Evolutionary conservation across 2,888 invertebrate species (phyloP), one percentile per base, ranked within the genome.

Genomic region (Caenorhabditis uteleia): DNA sequence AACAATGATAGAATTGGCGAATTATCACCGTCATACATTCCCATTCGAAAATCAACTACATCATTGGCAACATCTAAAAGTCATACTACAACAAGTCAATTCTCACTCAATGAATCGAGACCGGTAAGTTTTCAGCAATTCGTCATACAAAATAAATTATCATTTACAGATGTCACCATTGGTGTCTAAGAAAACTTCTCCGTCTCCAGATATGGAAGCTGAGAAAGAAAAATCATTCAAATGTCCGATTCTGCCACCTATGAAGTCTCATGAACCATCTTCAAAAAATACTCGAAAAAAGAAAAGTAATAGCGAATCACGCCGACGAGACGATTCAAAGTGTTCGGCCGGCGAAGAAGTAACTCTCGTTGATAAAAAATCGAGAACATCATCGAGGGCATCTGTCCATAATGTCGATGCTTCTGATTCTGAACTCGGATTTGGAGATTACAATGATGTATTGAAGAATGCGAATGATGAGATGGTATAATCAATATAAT

Each of bases 381-480:
- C 27, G 39, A 21, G 44, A 29, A 26, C 27, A 12, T 29, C 29
- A 7, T 46, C 29, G 18, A 6, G 20, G 23, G 27, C 16, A 34
- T 34, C 23, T 12, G 18, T 29, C 27, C 18, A 12, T 29, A 10
- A 29, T 40, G 16, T 25, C 25, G 40, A 26, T 20, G 7, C 31
- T 21, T 27, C 29, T n/a, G 45, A 45, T 23, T 43, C 36, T 8
- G 59, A 59, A 10, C 27, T 46, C 10, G 59, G 53, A 27, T 55
- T 61, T 14, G 61, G 61, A 27, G 50, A 61, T 10, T 61, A 48
- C 45, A 61, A 55, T 26, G 61, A 61, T n/a, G 21, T 50, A 10
- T 8, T 61, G 23, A 45, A 33, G 21, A 50, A 38, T 12, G 43
- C 61, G 3, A 48, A 49, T 2, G 61, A 61, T 20, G 61, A 61